A percentile compares a stretch with the other conserved stretches of the same genome.
phyloP scores from a whole-genome alignment of 2,797 vertebrate species.

The Paratrypauchen microcephalus region DNA sequence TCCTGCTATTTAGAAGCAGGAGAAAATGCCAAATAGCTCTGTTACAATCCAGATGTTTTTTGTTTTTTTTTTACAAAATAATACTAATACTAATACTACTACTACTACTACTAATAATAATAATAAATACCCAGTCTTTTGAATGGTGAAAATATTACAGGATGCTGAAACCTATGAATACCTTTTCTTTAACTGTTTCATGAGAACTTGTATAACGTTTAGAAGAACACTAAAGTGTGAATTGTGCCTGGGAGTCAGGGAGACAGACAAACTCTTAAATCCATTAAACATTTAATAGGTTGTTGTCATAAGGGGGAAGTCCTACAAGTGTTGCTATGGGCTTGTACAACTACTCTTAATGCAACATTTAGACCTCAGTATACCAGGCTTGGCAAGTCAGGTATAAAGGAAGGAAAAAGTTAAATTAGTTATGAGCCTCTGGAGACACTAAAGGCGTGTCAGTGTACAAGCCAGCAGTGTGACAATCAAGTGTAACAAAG shows the following conservation, averaged over 20 bases:
- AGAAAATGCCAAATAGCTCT: background rate
- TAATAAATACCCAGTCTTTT: too few species aligned
- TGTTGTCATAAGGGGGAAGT: background rate
- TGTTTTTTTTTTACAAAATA: too few species aligned
- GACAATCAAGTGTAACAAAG: conserved; percentile 4
- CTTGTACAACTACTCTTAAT: background rate
- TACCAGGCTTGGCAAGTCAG: background rate
- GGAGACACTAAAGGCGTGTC: conserved; percentile 14
- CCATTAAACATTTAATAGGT: conserved; percentile 43
- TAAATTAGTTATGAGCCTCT: conserved; percentile 21
- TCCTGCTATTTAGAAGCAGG: background rate
- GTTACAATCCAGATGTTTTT: background rate
- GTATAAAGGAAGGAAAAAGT: conserved; percentile 8
- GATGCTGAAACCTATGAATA: too few species aligned
- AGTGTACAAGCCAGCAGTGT: conserved; percentile 3
- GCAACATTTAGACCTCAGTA: background rate
- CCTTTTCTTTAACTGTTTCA: background rate
- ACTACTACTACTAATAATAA: too few species aligned
- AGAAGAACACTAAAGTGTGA: background rate
- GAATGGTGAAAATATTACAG: too few species aligned
- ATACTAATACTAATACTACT: too few species aligned
- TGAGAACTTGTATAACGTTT: background rate
- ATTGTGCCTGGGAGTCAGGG: conserved; percentile 33
- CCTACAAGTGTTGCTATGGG: too few species aligned
- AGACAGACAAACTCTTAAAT: conserved; percentile 33